Evolutionary conservation across 92 coral and sea anemone genomes (phyloP).

Genomic region (Desmophyllum pertusum): DNA sequence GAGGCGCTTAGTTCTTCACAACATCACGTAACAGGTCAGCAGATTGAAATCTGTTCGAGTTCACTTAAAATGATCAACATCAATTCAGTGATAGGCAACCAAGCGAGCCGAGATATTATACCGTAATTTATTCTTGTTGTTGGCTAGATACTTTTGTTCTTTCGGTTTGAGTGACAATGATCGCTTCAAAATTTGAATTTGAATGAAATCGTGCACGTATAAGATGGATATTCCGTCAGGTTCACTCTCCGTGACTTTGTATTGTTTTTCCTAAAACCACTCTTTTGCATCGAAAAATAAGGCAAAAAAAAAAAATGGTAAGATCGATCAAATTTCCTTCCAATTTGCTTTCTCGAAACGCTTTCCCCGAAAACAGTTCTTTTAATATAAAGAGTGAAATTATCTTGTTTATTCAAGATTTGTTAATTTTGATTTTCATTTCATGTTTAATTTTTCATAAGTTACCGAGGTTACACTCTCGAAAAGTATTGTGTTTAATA

Average conservation of each 20-base stretch:
- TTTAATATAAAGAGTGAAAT: background rate
- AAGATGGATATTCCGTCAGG: background rate
- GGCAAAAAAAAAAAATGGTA: background rate
- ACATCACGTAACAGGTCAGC: too few relatives aligned
- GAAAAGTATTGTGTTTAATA: background rate
- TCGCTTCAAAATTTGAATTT: background rate
- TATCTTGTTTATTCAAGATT: background rate
- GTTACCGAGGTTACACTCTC: background rate
- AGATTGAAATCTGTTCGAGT: background rate
- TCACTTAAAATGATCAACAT: background rate
- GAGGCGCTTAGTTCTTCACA: background rate
- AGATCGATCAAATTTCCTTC: background rate
- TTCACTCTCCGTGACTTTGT: background rate
- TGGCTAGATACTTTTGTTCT: background rate
- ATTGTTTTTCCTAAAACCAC: background rate
- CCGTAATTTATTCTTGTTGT: constrained; percentile 14
- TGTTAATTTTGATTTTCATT: background rate
- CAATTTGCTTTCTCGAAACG: background rate
- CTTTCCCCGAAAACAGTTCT: background rate
- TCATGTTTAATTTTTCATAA: background rate
- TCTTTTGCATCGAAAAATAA: background rate
- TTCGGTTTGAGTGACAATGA: constrained; percentile 9
- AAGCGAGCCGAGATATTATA: background rate
- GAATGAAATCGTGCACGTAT: background rate
- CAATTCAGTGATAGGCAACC: background rate